Base-by-base conservation (phyloP, 2,888 invertebrate species). In the Diaphora mendica region DNA sequence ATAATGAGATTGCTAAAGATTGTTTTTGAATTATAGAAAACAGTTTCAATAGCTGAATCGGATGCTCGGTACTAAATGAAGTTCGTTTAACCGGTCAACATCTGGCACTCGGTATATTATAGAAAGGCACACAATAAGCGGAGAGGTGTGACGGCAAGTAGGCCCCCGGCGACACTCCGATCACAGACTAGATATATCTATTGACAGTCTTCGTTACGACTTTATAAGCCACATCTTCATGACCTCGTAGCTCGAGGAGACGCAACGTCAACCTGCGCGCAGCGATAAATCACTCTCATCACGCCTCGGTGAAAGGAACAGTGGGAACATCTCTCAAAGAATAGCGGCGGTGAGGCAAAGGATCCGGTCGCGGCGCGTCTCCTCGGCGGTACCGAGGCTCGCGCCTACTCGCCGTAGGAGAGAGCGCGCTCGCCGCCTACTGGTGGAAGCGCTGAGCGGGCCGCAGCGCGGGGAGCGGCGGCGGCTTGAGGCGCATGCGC, bases 111-210 rank as follows among this genome's bases (percentile, higher is more conserved):
- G 92, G 93, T 93, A 92, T 91, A 93, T 90, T 88, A 93, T 94
- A 91, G 91, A 94, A 95, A 95, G 95, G 95, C 95, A 95, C 95
- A 92, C 94, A 92, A 92, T 94, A 95, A 95, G 95, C 95, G 93
- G 94, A 94, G 92, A 93, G 92, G 92, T 93, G 93, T 94, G 94
- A 94, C 92, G 91, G 93, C 90, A 90, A 89, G 89, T 87, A 90
- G 95, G 94, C 95, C 95, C 95, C 95, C 94, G 95, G 95, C 95
- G 94, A 93, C 93, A 91, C 91, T 94, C 93, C 92, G 94, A 95
- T 95, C 94, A 95, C 95, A 95, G 95, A 95, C 95, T 95, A 95
- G 95, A 94, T 93, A 94, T 85, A 93, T 91, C 92, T 94, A 95
- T 91, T 89, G 92, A 94, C 94, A 94, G 95, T 94, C 94, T 94